A percentile compares a stretch with the other conserved stretches of the same genome.
phyloP scores from a whole-genome alignment of 2,797 vertebrate genomes.

The Fistularia commersonii region DNA sequence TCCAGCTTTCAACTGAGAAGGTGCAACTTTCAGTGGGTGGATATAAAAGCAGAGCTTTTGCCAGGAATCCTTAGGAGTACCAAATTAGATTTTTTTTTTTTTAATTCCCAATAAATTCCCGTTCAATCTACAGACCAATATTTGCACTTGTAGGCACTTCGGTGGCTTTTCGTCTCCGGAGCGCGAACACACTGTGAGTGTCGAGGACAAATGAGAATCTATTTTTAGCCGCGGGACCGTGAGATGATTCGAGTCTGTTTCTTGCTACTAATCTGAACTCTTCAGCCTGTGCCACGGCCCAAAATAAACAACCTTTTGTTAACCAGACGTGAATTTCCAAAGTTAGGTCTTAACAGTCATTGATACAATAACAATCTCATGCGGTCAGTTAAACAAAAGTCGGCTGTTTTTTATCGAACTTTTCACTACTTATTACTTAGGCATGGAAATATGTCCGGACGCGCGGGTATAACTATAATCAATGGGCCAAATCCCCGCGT shows the following conservation, averaged over 20 bases:
- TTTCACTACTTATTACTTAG: conserved; percentile 41
- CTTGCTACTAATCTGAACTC: conserved; percentile 50
- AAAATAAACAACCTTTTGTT: conserved; percentile 71
- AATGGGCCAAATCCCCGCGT: conserved; percentile 6
- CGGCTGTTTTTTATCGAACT: conserved; percentile 56
- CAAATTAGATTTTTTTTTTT: conserved; percentile 25
- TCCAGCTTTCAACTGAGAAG: conserved; percentile 15
- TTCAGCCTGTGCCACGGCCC: conserved; percentile 52
- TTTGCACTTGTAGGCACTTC: conserved; percentile 38
- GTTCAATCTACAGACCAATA: conserved; percentile 30
- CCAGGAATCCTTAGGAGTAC: conserved; percentile 22
- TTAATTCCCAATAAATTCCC: conserved; percentile 22
- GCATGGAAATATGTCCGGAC: conserved; percentile 36
- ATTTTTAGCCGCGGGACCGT: conserved; percentile 62
- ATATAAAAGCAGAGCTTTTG: conserved; percentile 13
- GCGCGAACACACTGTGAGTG: conserved; percentile 34
- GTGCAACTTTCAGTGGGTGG: conserved; percentile 46
- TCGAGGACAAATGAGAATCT: conserved; percentile 59
- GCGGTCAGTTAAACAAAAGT: conserved; percentile 62
- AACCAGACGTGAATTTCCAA: conserved; percentile 64
- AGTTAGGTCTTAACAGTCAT: conserved; percentile 61
- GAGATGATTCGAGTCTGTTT: conserved; percentile 65
- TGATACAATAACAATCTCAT: conserved; percentile 72
- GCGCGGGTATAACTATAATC: conserved; percentile 29
- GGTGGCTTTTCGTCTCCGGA: conserved; percentile 46